A percentile compares a stretch with the other conserved stretches of the same genome.
These are phyloP conservation scores for Dolichopus griseipennis DNA, from an alignment of 2,888 invertebrate genomes.

Conservation along the genomic window DNA sequence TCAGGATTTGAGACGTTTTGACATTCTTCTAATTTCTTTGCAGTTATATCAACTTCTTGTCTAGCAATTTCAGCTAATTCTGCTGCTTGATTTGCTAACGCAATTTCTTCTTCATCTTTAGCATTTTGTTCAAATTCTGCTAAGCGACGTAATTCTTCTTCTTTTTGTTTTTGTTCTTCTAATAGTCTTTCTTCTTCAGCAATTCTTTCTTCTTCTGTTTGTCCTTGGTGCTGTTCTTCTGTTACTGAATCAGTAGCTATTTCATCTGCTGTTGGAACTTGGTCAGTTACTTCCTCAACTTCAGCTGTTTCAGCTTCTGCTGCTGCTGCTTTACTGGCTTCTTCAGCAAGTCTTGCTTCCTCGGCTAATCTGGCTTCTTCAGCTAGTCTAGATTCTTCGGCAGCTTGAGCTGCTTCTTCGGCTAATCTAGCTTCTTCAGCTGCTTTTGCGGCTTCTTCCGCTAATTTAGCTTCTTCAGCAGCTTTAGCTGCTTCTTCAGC, in stretches of 20 bases:
- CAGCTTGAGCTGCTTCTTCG: constrained; percentile 18
- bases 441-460: constrained; percentile 18
- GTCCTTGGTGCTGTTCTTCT: constrained; percentile 41
- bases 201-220: constrained; percentile 42
- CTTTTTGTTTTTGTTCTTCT: constrained; percentile 39
- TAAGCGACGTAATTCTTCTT: constrained; percentile 43
- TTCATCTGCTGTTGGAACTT: constrained; percentile 43
- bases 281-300: constrained; percentile 26
- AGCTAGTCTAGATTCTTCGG: constrained; percentile 26
- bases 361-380: constrained; percentile 37
- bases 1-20: constrained; percentile 29
- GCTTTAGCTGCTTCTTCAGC: constrained; percentile 19
- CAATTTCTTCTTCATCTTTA: constrained; percentile 52
- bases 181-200: constrained; percentile 29
- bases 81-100: constrained; percentile 61
- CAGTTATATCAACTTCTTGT: constrained; percentile 54
- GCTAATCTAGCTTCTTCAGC: constrained; percentile 21
- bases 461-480: constrained; percentile 19
- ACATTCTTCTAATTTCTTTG: constrained; percentile 47
- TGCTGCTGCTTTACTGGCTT: constrained; percentile 15
- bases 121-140: constrained; percentile 43
- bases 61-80: constrained; percentile 59
- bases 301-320: constrained; percentile 18
- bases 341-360: constrained; percentile 26
- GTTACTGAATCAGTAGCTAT: constrained; percentile 44